phyloP scores from a whole-genome alignment of 2,888 invertebrate genomes.

The Macaria liturata region DNA sequence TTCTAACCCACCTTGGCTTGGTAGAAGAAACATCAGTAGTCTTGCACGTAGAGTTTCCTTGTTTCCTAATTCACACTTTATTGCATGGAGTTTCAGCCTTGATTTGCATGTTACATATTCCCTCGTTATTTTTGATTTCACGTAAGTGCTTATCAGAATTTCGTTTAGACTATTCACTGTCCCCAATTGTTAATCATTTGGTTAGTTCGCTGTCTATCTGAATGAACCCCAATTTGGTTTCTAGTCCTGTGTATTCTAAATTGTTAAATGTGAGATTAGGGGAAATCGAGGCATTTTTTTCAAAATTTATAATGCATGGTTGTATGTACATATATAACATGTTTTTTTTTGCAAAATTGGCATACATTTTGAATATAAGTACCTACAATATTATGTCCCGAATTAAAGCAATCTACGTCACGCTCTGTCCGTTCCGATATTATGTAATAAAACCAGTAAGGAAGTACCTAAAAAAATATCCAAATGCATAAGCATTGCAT shows the following conservation, averaged over 20 bases:
- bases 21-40: conserved; percentile 33
- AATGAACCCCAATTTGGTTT: neutral
- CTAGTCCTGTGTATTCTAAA: neutral
- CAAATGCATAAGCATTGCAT: too few relatives aligned
- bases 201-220: neutral
- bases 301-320: conserved; percentile 11
- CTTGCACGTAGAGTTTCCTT: conserved; percentile 35
- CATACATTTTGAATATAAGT: conserved; percentile 43
- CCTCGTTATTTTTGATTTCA: neutral
- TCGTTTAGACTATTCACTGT: neutral
- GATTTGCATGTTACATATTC: conserved; percentile 1
- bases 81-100: conserved; percentile 7
- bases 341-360: conserved; percentile 53
- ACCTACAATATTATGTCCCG: neutral
- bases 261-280: neutral
- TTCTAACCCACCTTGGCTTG: conserved; percentile 56
- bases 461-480: too few relatives aligned
- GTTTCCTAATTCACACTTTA: conserved; percentile 26
- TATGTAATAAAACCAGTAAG: too few relatives aligned
- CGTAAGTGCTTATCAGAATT: too few relatives aligned
- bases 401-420: too few relatives aligned
- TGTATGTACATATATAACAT: neutral
- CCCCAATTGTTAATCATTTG: neutral
- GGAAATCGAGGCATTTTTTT: neutral
- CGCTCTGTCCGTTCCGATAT: too few relatives aligned